Conservation (phyloP, 2,888 invertebrate genomes). For the Lobophora halterata region DNA sequence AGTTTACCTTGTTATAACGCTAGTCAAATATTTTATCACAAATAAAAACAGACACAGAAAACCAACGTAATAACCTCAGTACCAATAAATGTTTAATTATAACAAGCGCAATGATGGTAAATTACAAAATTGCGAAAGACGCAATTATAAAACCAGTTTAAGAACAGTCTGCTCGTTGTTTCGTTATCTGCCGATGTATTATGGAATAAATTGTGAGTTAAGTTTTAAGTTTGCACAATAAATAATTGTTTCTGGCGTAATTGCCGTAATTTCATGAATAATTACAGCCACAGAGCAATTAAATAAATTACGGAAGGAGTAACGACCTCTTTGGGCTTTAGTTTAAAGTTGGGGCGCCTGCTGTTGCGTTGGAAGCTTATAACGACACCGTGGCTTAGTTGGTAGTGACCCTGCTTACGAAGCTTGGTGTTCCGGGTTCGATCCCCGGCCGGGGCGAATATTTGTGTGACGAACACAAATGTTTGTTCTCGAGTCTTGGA, state of each 20-base stretch:
- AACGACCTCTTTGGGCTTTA: slow-evolving; percentile 75
- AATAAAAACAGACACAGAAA: too few relatives aligned
- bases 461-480: too few relatives aligned
- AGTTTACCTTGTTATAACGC: too few relatives aligned
- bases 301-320: slow-evolving; percentile 79
- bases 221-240: slow-evolving; percentile 77
- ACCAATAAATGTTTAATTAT: neutral
- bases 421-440: too few relatives aligned
- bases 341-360: slow-evolving; percentile 73
- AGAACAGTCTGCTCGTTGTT: slow-evolving; percentile 26
- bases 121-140: slow-evolving; percentile 6
- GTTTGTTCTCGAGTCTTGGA: too few relatives aligned
- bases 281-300: slow-evolving; percentile 80
- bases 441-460: too few relatives aligned
- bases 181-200: slow-evolving; percentile 71
- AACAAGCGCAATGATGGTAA: too few relatives aligned
- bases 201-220: slow-evolving; percentile 78
- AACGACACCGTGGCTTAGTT: too few relatives aligned
- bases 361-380: slow-evolving; percentile 47
- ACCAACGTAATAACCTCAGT: too few relatives aligned
- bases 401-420: too few relatives aligned
- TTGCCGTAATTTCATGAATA: slow-evolving; percentile 82
- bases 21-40: too few relatives aligned
- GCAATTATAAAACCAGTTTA: slow-evolving; percentile 25
- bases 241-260: slow-evolving; percentile 79